Evolutionary conservation across 2,113 vertebrate species (phyloP).

Genomic region (Bos javanicus): DNA sequence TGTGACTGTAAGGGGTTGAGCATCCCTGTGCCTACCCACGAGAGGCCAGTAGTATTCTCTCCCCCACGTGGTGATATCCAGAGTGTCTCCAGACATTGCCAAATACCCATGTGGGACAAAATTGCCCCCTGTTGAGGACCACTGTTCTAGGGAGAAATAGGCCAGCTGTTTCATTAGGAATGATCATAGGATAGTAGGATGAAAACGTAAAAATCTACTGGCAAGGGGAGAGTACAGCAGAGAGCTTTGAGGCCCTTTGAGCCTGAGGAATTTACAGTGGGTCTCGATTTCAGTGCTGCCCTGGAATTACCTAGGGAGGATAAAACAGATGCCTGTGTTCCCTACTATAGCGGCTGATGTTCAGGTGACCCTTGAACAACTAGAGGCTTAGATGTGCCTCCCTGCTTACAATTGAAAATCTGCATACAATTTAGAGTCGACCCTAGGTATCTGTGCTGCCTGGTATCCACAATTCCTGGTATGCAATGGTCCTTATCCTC

Average conservation of each 20-base stretch:
- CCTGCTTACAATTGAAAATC: neutral
- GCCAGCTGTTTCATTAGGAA: neutral
- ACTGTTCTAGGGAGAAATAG: neutral
- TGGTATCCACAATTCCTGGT: neutral
- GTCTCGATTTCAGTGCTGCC: neutral
- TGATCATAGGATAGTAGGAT: neutral
- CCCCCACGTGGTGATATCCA: too few relatives aligned
- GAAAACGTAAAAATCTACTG: neutral
- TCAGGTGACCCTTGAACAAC: neutral
- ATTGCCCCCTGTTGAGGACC: neutral
- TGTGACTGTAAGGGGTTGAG: neutral
- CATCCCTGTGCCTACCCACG: neutral
- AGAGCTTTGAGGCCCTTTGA: neutral
- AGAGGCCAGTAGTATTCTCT: neutral
- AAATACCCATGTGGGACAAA: neutral
- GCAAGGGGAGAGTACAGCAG: neutral
- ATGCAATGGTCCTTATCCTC: neutral
- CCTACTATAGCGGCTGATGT: neutral
- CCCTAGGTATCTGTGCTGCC: neutral
- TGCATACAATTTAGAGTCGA: neutral
- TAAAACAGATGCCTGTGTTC: fast-evolving
- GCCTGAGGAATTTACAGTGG: neutral
- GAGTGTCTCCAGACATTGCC: neutral
- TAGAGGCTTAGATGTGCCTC: neutral
- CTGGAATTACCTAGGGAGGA: neutral